These are phyloP conservation scores for Bovichtus diacanthus DNA, from an alignment of 2,797 vertebrate genomes.

Conservation along the genomic window DNA sequence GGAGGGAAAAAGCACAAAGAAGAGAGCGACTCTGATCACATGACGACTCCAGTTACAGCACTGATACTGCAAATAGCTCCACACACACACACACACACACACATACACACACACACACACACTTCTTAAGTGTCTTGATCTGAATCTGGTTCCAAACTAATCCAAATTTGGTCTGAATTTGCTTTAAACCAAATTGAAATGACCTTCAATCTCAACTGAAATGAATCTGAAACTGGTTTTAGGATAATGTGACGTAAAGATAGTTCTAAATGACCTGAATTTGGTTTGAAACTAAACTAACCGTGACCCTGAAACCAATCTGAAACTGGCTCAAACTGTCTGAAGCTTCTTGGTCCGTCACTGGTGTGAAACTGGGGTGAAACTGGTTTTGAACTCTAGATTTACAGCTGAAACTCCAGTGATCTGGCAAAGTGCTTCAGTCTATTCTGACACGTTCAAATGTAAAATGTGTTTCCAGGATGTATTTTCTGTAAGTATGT, in stretches of 20 bases:
- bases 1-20: no score
- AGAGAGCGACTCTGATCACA: slow-evolving; percentile 24
- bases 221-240: not conserved
- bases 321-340: not conserved
- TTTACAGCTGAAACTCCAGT: no score
- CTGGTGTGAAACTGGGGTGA: not conserved
- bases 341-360: no score
- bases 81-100: not conserved
- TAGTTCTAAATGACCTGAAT: no score
- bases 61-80: slow-evolving; percentile 49
- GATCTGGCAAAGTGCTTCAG: no score
- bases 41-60: slow-evolving; percentile 55
- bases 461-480: not conserved
- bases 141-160: not conserved
- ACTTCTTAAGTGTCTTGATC: not conserved
- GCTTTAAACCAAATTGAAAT: not conserved
- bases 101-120: not conserved
- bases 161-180: not conserved
- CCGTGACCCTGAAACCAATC: not conserved
- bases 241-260: no score
- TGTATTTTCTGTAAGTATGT: not conserved
- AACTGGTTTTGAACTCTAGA: no score
- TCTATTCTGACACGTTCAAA: no score
- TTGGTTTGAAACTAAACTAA: not conserved
- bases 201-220: not conserved